These are phyloP conservation scores for Trematocara caparti DNA, from an alignment of 2,797 vertebrate genomes.

Conservation along the genomic window DNA sequence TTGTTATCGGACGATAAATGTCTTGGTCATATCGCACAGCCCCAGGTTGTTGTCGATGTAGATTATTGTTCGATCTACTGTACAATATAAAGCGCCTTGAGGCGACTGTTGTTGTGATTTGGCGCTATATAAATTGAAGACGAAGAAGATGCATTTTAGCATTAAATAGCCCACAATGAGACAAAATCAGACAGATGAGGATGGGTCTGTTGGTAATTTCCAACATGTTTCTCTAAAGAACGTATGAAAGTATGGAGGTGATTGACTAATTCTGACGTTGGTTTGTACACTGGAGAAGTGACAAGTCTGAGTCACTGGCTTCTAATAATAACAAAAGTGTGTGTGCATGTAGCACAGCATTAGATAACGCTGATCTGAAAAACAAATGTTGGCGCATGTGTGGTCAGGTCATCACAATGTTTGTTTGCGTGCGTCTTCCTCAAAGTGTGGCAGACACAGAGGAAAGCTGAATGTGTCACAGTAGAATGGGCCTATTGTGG, in stretches of 20 bases:
- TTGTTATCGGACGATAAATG: too few relatives aligned
- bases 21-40: too few relatives aligned
- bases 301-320: slow-evolving; percentile 8
- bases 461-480: background rate
- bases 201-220: background rate
- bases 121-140: fast-evolving
- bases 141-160: background rate
- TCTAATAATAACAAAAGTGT: background rate
- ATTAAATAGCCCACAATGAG: background rate
- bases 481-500: slow-evolving; percentile 23
- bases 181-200: background rate
- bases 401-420: background rate
- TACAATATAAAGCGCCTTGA: too few relatives aligned
- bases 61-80: fast-evolving
- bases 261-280: background rate
- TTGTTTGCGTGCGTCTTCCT: background rate
- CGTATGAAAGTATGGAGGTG: background rate
- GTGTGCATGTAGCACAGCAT: background rate
- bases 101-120: too few relatives aligned
- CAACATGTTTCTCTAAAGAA: background rate
- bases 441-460: background rate
- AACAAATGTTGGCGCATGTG: background rate
- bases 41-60: background rate
- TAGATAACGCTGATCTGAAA: background rate
- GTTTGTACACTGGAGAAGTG: background rate